Percentiles rank a stretch among this genome's conserved stretches.
Evolutionary conservation across 2,113 vertebrate genomes (phyloP).

Genomic region (Crypturellus undulatus): DNA sequence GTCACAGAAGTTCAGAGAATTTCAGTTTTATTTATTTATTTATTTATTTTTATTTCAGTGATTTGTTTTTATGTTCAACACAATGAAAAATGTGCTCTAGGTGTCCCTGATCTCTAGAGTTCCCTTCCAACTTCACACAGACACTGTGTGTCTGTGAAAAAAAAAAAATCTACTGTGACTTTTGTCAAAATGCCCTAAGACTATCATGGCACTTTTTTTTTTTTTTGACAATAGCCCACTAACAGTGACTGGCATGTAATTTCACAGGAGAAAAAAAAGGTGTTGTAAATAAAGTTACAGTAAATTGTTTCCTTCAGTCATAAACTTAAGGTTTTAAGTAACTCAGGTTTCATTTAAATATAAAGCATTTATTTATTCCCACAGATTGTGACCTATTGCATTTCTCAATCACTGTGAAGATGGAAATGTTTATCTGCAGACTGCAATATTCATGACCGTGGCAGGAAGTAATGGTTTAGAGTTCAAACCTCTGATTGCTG

Average conservation of each 20-base stretch:
- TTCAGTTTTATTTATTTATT: not conserved
- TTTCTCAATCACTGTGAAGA: not conserved
- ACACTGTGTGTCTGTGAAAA: too few species aligned
- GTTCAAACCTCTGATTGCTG: not conserved
- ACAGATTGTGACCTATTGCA: not conserved
- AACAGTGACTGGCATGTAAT: not conserved
- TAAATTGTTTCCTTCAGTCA: not conserved
- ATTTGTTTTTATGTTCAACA: not conserved
- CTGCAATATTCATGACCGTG: accelerated
- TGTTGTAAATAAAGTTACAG: not conserved
- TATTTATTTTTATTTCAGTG: not conserved
- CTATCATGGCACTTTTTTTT: not conserved
- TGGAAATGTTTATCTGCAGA: not conserved
- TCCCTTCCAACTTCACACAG: too few species aligned
- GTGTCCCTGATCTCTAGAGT: too few species aligned
- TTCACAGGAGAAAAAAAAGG: not conserved
- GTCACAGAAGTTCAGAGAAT: not conserved
- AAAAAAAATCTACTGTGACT: not conserved
- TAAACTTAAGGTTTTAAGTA: not conserved
- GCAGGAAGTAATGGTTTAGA: not conserved
- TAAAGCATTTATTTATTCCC: not conserved
- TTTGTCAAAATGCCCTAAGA: not conserved
- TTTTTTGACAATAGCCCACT: not conserved
- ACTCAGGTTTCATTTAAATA: not conserved
- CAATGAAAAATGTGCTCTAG: not conserved